phyloP scores from a whole-genome alignment of 2,797 vertebrate species.

The Phrynocephalus guinanensis region DNA sequence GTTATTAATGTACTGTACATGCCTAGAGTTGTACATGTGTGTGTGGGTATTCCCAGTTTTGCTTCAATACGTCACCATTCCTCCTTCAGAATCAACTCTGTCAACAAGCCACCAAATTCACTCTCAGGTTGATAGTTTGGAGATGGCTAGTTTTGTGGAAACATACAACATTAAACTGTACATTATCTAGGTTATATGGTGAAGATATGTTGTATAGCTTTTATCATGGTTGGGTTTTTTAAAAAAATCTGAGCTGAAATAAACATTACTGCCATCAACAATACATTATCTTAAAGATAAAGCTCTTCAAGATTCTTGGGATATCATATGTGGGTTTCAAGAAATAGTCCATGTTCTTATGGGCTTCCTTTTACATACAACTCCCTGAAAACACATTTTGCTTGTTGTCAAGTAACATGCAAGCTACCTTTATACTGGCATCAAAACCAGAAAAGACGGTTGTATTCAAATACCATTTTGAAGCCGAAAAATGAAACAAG shows the following conservation, averaged over 20 bases:
- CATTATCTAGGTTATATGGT: not conserved
- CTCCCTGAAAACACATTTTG: not conserved
- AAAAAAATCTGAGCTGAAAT: not conserved
- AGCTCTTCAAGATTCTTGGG: not conserved
- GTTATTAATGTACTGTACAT: not conserved
- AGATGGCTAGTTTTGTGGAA: slow-evolving; percentile 4
- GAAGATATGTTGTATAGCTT: not conserved
- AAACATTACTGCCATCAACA: not conserved
- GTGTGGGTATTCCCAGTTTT: not conserved
- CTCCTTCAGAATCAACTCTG: not conserved
- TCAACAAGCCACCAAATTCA: not conserved
- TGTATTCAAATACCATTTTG: not conserved
- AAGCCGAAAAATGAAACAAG: slow-evolving; percentile 51
- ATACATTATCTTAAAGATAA: slow-evolving; percentile 9
- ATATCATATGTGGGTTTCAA: slow-evolving; percentile 13
- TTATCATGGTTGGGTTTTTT: not conserved
- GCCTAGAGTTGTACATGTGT: slow-evolving; percentile 2
- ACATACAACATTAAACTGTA: slow-evolving; percentile 8
- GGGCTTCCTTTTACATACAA: slow-evolving; percentile 15
- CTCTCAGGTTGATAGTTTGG: not conserved
- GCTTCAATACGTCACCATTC: not conserved
- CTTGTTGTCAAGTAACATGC: not conserved
- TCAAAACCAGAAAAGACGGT: not conserved
- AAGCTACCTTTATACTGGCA: slow-evolving; percentile 19
- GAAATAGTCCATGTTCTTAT: slow-evolving; percentile 23